Evolutionary conservation across 2,888 invertebrate genomes (phyloP).

Genomic region (Phania funesta): DNA sequence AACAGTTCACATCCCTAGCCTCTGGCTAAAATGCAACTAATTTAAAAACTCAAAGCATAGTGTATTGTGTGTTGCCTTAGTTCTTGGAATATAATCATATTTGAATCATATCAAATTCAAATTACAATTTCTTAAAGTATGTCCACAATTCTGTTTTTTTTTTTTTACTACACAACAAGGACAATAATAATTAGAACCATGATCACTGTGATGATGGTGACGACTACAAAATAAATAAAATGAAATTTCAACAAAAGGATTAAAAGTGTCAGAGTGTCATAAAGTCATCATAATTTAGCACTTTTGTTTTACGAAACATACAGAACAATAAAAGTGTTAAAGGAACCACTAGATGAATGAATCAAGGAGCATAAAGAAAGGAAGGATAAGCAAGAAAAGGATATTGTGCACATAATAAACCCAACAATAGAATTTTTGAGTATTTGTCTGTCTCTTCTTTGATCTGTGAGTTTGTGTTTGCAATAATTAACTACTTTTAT

Average conservation of each 20-base stretch:
- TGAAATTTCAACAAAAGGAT: constrained; percentile 71
- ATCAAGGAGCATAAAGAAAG: background rate
- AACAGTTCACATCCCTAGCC: too few species aligned
- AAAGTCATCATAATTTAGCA: constrained; percentile 72
- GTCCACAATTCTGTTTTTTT: too few species aligned
- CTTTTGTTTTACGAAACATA: constrained; percentile 40
- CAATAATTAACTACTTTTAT: constrained; percentile 76
- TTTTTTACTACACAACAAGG: constrained; percentile 15
- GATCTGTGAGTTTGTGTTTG: constrained; percentile 47
- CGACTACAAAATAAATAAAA: constrained; percentile 41
- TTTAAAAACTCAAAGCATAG: too few species aligned
- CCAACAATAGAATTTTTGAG: constrained; percentile 58
- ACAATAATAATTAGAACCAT: constrained; percentile 35
- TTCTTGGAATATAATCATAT: background rate
- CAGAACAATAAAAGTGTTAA: constrained; percentile 50
- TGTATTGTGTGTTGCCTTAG: background rate
- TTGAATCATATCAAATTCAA: background rate
- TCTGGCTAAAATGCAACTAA: background rate
- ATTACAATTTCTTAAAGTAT: background rate
- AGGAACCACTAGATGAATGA: constrained; percentile 14
- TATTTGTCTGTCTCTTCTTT: constrained; percentile 13
- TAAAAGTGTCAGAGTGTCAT: constrained; percentile 73
- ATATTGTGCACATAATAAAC: constrained; percentile 48
- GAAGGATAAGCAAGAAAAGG: constrained; percentile 35
- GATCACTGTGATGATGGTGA: constrained; percentile 38